Conservation (phyloP, 2,888 invertebrate species). For the Nemurella pictetii region DNA sequence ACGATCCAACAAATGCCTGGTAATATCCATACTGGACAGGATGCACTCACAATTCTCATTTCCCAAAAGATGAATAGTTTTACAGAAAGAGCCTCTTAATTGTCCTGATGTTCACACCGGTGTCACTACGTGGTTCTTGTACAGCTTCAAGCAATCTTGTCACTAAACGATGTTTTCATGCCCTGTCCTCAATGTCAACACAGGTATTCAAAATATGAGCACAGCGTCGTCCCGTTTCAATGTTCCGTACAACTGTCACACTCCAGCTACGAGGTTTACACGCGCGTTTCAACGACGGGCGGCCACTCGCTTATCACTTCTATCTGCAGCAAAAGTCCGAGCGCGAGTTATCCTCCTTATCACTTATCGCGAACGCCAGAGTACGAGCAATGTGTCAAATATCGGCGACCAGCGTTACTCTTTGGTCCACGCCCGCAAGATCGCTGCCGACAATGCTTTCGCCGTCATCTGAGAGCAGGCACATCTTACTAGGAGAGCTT, state of each 20-base stretch:
- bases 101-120: neutral
- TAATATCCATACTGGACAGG: neutral
- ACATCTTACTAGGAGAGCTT: neutral
- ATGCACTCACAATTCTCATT: neutral
- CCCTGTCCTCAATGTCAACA: neutral
- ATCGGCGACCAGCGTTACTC: neutral
- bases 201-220: neutral
- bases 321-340: too few relatives aligned
- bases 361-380: neutral
- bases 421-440: conserved; percentile 1
- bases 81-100: neutral
- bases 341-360: too few relatives aligned
- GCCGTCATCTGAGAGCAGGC: conserved; percentile 28
- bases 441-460: conserved; percentile 27
- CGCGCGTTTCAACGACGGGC: neutral
- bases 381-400: neutral
- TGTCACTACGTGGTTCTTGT: too few relatives aligned
- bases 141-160: neutral
- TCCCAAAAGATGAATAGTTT: neutral
- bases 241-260: neutral
- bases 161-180: neutral
- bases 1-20: neutral
- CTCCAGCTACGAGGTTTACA: neutral
- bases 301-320: too few relatives aligned
- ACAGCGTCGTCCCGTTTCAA: neutral